A percentile compares a stretch with the other conserved stretches of the same genome.
phyloP scores from a whole-genome alignment of 1,140 invertebrate genomes.

The Oreohelix idahoensis region DNA sequence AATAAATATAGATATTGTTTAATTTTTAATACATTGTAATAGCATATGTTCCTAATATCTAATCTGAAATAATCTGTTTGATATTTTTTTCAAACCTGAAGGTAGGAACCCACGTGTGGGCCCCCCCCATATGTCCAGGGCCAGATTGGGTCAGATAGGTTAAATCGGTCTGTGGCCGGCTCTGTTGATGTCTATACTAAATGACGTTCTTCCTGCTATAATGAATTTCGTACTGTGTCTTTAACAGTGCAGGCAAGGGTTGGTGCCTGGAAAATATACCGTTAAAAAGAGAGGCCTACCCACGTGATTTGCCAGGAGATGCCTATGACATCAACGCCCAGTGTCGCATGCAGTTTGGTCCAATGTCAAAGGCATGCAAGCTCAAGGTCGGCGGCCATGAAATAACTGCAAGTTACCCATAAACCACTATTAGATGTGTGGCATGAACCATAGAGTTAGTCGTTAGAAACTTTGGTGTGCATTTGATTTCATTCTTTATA shows the following conservation, averaged over 20 bases:
- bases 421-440: constrained; percentile 23
- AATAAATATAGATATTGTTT: too few relatives aligned
- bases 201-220: too few relatives aligned
- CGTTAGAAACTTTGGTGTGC: background rate
- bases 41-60: too few relatives aligned
- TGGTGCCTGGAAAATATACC: constrained; percentile 66
- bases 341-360: constrained; percentile 87
- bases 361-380: constrained; percentile 80
- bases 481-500: background rate
- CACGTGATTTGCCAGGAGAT: constrained; percentile 82
- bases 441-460: background rate
- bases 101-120: too few relatives aligned
- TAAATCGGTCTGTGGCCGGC: too few relatives aligned
- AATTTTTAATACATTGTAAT: too few relatives aligned
- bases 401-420: constrained; percentile 4
- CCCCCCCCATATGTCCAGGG: background rate
- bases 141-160: too few relatives aligned
- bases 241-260: constrained; percentile 60
- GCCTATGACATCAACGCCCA: constrained; percentile 88
- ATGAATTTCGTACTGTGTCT: background rate
- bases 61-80: too few relatives aligned
- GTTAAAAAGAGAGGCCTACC: constrained; percentile 46
- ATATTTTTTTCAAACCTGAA: too few relatives aligned
- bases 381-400: constrained; percentile 45
- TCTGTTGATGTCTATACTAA: too few relatives aligned